phyloP scores from a whole-genome alignment of 2,113 vertebrate genomes.

The Chlamydotis undulata region DNA sequence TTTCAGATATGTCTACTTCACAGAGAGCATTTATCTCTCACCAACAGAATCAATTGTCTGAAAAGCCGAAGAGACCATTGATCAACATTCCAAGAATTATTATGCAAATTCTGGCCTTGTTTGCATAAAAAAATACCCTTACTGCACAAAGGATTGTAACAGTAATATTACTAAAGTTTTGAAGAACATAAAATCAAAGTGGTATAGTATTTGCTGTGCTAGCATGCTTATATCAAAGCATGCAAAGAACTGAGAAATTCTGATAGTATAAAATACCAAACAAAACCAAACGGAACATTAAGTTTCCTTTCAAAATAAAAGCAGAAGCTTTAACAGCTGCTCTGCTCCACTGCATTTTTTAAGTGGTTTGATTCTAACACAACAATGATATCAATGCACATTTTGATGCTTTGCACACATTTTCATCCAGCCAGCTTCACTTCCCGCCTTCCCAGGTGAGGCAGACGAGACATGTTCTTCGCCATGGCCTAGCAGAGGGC shows the following conservation, averaged over 20 bases:
- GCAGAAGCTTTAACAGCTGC: background rate
- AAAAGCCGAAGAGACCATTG: background rate
- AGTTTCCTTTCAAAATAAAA: background rate
- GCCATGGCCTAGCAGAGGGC: rapidly evolving
- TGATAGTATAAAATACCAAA: background rate
- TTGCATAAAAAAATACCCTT: background rate
- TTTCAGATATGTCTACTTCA: background rate
- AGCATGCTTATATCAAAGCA: background rate
- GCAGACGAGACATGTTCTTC: background rate
- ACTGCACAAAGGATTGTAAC: background rate
- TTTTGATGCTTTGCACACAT: background rate
- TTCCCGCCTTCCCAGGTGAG: background rate
- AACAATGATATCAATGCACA: background rate
- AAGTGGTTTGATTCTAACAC: background rate
- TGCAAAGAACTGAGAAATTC: background rate
- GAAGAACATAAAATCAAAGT: background rate
- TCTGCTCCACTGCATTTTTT: background rate
- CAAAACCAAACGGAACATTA: background rate
- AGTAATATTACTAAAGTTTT: background rate
- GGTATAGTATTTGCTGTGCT: background rate
- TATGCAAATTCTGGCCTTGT: background rate
- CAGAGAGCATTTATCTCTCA: background rate
- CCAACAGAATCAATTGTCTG: background rate
- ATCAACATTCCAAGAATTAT: background rate
- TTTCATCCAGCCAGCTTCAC: background rate